Evolutionary conservation across 2,113 vertebrate genomes (phyloP), one percentile per base, ranked within the genome.

Genomic region (Clinocottus analis): DNA sequence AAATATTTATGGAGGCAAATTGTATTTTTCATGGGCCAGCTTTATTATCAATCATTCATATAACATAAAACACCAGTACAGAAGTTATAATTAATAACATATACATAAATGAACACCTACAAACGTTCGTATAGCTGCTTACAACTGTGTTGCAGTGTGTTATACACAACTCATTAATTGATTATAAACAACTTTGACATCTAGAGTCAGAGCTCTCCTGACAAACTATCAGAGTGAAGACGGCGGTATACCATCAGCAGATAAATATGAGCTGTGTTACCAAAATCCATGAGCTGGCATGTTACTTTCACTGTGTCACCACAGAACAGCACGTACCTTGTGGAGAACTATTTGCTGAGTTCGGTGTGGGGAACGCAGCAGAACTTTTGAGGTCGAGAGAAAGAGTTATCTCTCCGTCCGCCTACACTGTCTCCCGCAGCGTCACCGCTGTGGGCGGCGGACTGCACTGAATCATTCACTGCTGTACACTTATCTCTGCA

Each of bases 301-400:
- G 31, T 77, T 69, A 11, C 66, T 63, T 68, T 61, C 3, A 1
- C 84, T 69, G 74, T 70, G 76, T 90, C 87, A 87, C 72, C 71
- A 58, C n/a, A 58, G 84, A 49, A 80, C 72, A 74, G 8, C 10
- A 0, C 68, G 84, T 87, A 31, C 69, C 45, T 27, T 1, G 0
- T 8, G 63, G 43, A 47, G 51, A 60, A 76, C 67, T 55, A 17
- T 58, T 9, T 29, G 64, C 77, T 79, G 74, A 86, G 74, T 51
- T 43, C 5, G 29, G 39, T 19, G 72, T 43, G 2, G 0, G 71
- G 31, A 65, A 62, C 16, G 21, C 76, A 35, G 35, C 43, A 41
- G 17, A 39, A 17, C 45, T 29, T 62, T 73, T 70, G 55, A 60
- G 71, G 35, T 35, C 1, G 23, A 55, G 67, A 68, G 49, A 14